Evolutionary conservation across 2,888 invertebrate species (phyloP), one percentile per base, ranked within the genome.

Genomic region (Nysson spinosus): DNA sequence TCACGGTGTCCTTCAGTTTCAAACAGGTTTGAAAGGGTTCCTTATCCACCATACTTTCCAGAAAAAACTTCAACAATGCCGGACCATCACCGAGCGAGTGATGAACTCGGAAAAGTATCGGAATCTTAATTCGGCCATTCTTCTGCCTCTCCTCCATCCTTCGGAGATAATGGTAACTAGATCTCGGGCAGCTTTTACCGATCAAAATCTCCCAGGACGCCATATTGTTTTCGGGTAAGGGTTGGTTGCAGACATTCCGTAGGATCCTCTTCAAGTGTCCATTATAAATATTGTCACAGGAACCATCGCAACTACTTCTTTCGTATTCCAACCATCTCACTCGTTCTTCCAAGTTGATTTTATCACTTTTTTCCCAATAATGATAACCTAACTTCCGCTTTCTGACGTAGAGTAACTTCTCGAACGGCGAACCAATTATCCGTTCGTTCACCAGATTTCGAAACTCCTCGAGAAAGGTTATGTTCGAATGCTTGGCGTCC

Each of bases 11-110:
- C 3, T 52, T 42, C 3, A 69, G 4, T n/a, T 61, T 39, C 30
- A 69, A 11, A 7, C 9, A 37, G 1, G 44, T 40, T 6, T 55
- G 40, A 1, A 26, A 24, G 6, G 37, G 22, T 11, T 61, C 47
- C 4, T 58, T 47, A 69, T 90, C 89, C 4, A 88, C 87, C 39
- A 90, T 83, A 1, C 85, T 82, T 70, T 89, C 87, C 58, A 89
- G 83, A 9, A 91, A 79, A 56, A 90, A 82, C 51, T 88, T 87
- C 30, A 90, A 79, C 6, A 91, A 77, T 3, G 90, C 88, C 0
- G 89, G 87, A 1, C 90, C 90, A 72, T 91, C 90, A 0, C 90
- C 90, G 0, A 91, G 77, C 3, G 89, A 86, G 80, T 91, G 90
- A 77, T 91, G 90, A 49, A 90, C 85, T 58, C 90, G 87, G 67